Conservation (phyloP, 2,113 vertebrate species). For the Chaetura pelagica region DNA sequence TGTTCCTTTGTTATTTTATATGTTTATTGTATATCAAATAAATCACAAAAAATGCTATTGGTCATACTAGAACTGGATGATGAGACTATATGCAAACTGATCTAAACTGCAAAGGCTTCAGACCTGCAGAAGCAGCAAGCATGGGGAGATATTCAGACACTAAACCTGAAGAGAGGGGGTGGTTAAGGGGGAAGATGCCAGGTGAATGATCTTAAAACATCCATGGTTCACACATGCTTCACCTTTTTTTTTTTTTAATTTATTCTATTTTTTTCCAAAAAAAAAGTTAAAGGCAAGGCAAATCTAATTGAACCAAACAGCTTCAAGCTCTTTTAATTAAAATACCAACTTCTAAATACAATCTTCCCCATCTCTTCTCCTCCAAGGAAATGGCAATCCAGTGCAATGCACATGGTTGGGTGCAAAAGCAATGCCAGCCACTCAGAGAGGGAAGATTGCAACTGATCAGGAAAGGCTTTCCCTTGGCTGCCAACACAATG, state of each 20-base stretch:
- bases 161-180: background rate
- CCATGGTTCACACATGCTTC: background rate
- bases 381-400: background rate
- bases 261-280: too few relatives aligned
- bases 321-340: background rate
- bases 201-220: background rate
- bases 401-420: background rate
- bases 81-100: background rate
- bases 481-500: background rate
- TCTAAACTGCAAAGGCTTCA: background rate
- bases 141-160: background rate
- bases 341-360: background rate
- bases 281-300: too few relatives aligned
- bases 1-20: fast-evolving
- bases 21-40: background rate
- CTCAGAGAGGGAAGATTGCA: background rate
- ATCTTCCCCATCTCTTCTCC: background rate
- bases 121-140: background rate
- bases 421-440: background rate
- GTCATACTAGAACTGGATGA: background rate
- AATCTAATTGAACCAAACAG: background rate
- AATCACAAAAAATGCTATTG: background rate
- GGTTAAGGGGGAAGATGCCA: background rate
- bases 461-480: background rate
- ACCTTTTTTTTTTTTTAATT: too few relatives aligned